These are phyloP conservation scores for Eriocheir sinensis DNA, from an alignment of 1,140 invertebrate genomes.

Conservation along the genomic window DNA sequence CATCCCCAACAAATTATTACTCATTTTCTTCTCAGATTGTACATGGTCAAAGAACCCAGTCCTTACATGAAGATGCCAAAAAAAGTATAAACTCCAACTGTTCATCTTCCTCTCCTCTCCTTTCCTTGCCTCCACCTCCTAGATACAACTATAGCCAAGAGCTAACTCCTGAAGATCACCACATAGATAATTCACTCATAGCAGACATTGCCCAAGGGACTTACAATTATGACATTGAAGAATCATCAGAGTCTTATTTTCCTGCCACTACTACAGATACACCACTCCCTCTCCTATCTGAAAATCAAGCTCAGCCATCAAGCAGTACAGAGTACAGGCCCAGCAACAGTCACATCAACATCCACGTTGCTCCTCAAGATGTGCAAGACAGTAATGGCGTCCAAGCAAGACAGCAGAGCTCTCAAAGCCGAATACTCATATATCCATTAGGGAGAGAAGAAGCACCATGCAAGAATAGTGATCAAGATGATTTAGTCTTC, in stretches of 20 bases:
- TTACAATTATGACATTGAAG: slow-evolving; percentile 49
- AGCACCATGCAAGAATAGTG: background rate
- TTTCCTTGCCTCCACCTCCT: slow-evolving; percentile 24
- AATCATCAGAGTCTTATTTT: slow-evolving; percentile 41
- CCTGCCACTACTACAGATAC: slow-evolving; percentile 20
- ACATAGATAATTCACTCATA: slow-evolving; percentile 16
- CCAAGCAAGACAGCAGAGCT: background rate
- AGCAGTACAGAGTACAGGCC: background rate
- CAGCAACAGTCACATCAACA: background rate
- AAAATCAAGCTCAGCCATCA: background rate
- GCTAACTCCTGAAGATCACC: background rate
- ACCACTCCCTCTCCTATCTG: background rate
- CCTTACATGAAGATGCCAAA: background rate
- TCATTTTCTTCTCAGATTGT: slow-evolving; percentile 45
- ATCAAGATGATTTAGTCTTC: background rate
- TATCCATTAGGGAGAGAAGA: background rate
- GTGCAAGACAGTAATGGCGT: background rate
- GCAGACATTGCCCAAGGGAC: slow-evolving; percentile 39
- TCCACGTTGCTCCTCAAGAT: background rate
- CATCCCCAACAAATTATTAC: slow-evolving; percentile 61
- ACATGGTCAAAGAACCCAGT: slow-evolving; percentile 38
- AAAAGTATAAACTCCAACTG: slow-evolving; percentile 37
- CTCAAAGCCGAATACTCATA: background rate
- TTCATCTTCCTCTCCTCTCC: slow-evolving; percentile 60
- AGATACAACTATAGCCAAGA: slow-evolving; percentile 43